Percentiles rank a stretch among this genome's conserved stretches.
phyloP scores from a whole-genome alignment of 2,797 vertebrate genomes.

The Cyprinodon diabolis region DNA sequence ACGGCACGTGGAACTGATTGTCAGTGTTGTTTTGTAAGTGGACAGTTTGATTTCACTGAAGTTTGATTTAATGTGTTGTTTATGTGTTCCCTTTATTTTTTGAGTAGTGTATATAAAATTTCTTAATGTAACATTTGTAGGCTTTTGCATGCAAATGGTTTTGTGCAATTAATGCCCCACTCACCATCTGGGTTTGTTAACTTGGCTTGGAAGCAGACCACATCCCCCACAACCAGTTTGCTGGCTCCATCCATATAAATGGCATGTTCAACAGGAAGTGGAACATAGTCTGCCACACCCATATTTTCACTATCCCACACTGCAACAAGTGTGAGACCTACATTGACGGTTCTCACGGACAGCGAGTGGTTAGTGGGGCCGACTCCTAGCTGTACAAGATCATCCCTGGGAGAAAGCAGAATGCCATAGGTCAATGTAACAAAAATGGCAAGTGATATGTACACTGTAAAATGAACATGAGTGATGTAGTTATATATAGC shows the following conservation, averaged over 20 bases:
- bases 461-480: background rate
- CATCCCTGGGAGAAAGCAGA: slow-evolving; percentile 81
- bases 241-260: slow-evolving; percentile 81
- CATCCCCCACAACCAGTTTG: slow-evolving; percentile 86
- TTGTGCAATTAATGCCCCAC: slow-evolving; percentile 8
- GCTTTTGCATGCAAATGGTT: background rate
- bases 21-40: too few relatives aligned
- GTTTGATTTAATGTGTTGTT: too few relatives aligned
- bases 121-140: background rate
- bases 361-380: slow-evolving; percentile 88
- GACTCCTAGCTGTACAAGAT: slow-evolving; percentile 89
- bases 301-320: slow-evolving; percentile 86
- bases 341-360: slow-evolving; percentile 84
- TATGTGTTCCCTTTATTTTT: too few relatives aligned
- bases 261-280: slow-evolving; percentile 87
- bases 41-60: too few relatives aligned
- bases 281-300: slow-evolving; percentile 87
- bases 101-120: background rate
- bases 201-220: slow-evolving; percentile 78
- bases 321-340: slow-evolving; percentile 86
- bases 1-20: too few relatives aligned
- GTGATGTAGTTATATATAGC: background rate
- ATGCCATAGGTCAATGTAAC: background rate
- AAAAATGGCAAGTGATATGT: background rate
- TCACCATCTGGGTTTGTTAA: slow-evolving; percentile 75